A percentile compares a stretch with the other conserved stretches of the same genome.
These are phyloP conservation scores for Grammatotria lemairii DNA, from an alignment of 2,113 vertebrate genomes.

Conservation along the genomic window DNA sequence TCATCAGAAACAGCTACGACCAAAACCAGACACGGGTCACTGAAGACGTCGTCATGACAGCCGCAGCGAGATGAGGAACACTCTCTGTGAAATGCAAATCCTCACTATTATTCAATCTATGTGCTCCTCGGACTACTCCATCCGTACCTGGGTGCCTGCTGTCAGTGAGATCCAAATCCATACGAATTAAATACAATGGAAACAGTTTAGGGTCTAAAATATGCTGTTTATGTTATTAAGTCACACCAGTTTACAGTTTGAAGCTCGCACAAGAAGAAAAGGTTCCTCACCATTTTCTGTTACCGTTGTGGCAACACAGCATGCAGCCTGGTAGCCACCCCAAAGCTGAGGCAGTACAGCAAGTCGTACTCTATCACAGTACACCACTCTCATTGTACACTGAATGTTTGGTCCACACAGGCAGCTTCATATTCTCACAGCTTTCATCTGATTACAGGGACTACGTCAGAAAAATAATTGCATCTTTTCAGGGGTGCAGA, in stretches of 20 bases:
- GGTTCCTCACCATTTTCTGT: background rate
- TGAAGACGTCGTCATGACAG: background rate
- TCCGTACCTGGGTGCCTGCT: background rate
- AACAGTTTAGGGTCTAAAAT: background rate
- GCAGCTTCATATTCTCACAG: background rate
- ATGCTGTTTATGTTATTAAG: background rate
- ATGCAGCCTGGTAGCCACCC: background rate
- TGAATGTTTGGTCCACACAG: background rate
- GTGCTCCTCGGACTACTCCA: background rate
- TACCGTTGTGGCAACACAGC: background rate
- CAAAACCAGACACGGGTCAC: constrained; percentile 1
- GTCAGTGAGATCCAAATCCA: background rate
- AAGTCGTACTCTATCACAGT: fast-evolving
- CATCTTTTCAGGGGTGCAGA: background rate
- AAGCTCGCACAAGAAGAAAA: background rate
- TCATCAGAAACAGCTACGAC: background rate
- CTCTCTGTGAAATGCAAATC: constrained; percentile 20
- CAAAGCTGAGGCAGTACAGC: background rate
- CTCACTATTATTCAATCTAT: background rate
- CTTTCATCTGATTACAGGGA: background rate
- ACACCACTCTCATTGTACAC: background rate
- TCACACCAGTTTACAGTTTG: background rate
- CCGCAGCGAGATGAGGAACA: constrained; percentile 9
- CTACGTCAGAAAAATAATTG: background rate
- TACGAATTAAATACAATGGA: background rate